Conservation (phyloP, 1,140 invertebrate genomes). For the Bombus polaris region DNA sequence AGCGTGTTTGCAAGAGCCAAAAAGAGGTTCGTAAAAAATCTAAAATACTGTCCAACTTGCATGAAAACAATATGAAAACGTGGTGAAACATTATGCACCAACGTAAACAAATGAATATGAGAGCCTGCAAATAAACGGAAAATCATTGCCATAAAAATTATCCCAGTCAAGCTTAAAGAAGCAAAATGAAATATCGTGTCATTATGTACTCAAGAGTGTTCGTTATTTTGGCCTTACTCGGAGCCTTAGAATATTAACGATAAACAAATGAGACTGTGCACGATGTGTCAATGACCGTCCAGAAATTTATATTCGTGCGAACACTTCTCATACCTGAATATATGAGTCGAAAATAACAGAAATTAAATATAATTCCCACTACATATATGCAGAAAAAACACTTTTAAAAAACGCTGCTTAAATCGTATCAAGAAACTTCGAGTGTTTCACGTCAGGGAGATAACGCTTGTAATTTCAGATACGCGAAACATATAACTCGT, state of each 20-base stretch:
- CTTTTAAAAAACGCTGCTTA: not conserved
- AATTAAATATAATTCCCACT: not conserved
- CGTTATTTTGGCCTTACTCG: constrained; percentile 20
- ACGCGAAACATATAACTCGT: not conserved
- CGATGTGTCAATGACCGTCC: not conserved
- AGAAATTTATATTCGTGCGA: not conserved
- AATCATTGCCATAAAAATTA: constrained; percentile 58
- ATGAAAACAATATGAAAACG: constrained; percentile 42
- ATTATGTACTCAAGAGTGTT: not conserved
- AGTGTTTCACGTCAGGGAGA: constrained; percentile 14
- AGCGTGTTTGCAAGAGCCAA: not conserved
- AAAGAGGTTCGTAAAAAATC: constrained; percentile 12
- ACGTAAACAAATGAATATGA: constrained; percentile 43
- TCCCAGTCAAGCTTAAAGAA: constrained; percentile 60
- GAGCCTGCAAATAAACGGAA: constrained; percentile 51
- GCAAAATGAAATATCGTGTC: constrained; percentile 49
- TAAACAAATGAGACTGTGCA: not conserved
- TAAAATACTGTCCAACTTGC: constrained; percentile 23
- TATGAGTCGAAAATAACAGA: not conserved
- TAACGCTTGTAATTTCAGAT: constrained; percentile 17
- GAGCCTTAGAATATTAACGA: not conserved
- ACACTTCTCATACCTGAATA: not conserved
- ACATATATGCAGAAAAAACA: not conserved
- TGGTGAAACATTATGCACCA: constrained; percentile 34
- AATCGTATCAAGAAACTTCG: not conserved